These are phyloP conservation scores for Nasua narica DNA, from an alignment of 2,797 vertebrate species.

Conservation along the genomic window DNA sequence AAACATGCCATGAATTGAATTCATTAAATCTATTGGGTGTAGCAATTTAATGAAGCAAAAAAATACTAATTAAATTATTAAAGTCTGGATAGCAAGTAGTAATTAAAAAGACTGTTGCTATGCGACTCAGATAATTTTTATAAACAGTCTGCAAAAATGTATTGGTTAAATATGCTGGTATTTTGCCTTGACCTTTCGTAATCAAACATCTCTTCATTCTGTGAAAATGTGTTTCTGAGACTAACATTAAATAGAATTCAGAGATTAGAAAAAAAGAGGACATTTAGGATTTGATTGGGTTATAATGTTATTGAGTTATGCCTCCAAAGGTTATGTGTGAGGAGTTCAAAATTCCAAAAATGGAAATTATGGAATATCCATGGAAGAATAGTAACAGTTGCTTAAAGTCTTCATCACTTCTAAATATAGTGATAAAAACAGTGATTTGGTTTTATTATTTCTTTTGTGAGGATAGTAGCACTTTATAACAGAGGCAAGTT, in stretches of 20 bases:
- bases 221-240: slow-evolving; percentile 72
- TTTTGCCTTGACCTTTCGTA: slow-evolving; percentile 83
- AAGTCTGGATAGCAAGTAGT: slow-evolving; percentile 77
- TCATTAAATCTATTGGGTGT: slow-evolving; percentile 72
- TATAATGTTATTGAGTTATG: slow-evolving; percentile 63
- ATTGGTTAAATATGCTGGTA: slow-evolving; percentile 79
- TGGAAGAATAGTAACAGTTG: neutral
- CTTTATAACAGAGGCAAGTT: neutral
- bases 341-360: slow-evolving; percentile 61
- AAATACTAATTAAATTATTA: slow-evolving; percentile 86
- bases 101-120: slow-evolving; percentile 83
- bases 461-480: neutral
- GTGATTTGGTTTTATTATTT: neutral
- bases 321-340: slow-evolving; percentile 68
- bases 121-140: slow-evolving; percentile 75
- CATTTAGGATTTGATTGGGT: slow-evolving; percentile 32
- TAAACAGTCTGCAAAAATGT: slow-evolving; percentile 68
- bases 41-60: slow-evolving; percentile 82
- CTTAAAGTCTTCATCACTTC: slow-evolving; percentile 18
- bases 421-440: neutral
- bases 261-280: neutral
- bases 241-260: slow-evolving; percentile 61
- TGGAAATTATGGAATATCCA: slow-evolving; percentile 18
- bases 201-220: slow-evolving; percentile 72
- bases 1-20: slow-evolving; percentile 70